These are phyloP conservation scores for Mycteria americana DNA, from an alignment of 2,797 vertebrate species.

Conservation along the genomic window DNA sequence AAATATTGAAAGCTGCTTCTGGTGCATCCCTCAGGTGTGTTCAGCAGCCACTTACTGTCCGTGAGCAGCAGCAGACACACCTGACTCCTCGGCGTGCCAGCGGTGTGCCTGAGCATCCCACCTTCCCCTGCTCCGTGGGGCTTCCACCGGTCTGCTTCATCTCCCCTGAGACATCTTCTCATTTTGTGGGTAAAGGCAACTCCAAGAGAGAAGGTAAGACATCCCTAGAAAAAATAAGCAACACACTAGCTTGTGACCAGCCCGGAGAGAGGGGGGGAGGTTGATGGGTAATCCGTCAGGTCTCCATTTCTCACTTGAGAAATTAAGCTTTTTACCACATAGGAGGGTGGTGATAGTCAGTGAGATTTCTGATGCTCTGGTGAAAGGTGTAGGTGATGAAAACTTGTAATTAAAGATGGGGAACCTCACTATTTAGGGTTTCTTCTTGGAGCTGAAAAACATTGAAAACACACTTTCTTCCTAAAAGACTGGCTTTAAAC, in stretches of 20 bases:
- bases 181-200: background rate
- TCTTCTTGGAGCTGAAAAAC: background rate
- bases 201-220: background rate
- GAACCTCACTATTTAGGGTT: background rate
- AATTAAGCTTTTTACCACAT: background rate
- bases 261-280: background rate
- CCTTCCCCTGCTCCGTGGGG: background rate
- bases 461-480: background rate
- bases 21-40: background rate
- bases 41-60: background rate
- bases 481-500: background rate
- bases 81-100: background rate
- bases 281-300: background rate
- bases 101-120: accelerated
- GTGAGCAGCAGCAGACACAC: background rate
- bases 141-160: background rate
- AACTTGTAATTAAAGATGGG: background rate
- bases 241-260: background rate
- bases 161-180: background rate
- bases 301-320: background rate
- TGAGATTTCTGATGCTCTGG: background rate
- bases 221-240: background rate
- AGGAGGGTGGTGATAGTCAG: background rate
- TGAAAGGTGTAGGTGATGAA: background rate
- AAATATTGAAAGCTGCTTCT: background rate